Conservation (phyloP, 2,888 invertebrate species). For the Perithous albicinctus region DNA sequence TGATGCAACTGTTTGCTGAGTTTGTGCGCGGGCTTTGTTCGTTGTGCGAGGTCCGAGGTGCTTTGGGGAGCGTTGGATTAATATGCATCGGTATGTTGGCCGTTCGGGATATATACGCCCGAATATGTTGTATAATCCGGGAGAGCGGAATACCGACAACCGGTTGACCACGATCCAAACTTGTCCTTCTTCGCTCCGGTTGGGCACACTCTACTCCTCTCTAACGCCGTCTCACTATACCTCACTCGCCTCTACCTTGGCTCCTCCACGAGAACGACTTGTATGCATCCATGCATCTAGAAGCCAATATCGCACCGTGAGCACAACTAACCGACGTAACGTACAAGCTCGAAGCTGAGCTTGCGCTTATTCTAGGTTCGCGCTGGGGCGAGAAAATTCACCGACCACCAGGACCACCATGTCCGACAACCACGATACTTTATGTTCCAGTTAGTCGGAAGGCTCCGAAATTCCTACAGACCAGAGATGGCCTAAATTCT, state of each 20-base stretch:
- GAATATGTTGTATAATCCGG: slow-evolving; percentile 56
- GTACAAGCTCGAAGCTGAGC: slow-evolving; percentile 52
- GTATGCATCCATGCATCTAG: slow-evolving; percentile 17
- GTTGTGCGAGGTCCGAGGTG: too few relatives aligned
- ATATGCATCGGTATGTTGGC: slow-evolving; percentile 59
- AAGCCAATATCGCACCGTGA: slow-evolving; percentile 47
- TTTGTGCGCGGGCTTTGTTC: background rate
- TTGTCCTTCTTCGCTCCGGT: background rate
- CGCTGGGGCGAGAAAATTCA: slow-evolving; percentile 49
- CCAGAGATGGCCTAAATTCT: too few relatives aligned
- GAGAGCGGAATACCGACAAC: slow-evolving; percentile 24
- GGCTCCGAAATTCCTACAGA: too few relatives aligned
- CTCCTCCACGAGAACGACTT: slow-evolving; percentile 27
- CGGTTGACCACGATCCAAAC: slow-evolving; percentile 22
- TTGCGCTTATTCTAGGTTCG: slow-evolving; percentile 50
- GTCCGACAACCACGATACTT: slow-evolving; percentile 23
- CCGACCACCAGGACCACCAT: slow-evolving; percentile 35
- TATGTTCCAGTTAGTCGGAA: slow-evolving; percentile 32
- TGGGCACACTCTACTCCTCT: too few relatives aligned
- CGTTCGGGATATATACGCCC: slow-evolving; percentile 20
- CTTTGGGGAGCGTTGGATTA: slow-evolving; percentile 51
- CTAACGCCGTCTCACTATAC: slow-evolving; percentile 24
- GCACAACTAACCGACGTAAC: slow-evolving; percentile 28
- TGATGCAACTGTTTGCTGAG: too few relatives aligned
- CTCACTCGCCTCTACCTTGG: background rate